These are phyloP conservation scores for Drosophila repletoides DNA, from an alignment of 1,140 invertebrate genomes.

Conservation along the genomic window DNA sequence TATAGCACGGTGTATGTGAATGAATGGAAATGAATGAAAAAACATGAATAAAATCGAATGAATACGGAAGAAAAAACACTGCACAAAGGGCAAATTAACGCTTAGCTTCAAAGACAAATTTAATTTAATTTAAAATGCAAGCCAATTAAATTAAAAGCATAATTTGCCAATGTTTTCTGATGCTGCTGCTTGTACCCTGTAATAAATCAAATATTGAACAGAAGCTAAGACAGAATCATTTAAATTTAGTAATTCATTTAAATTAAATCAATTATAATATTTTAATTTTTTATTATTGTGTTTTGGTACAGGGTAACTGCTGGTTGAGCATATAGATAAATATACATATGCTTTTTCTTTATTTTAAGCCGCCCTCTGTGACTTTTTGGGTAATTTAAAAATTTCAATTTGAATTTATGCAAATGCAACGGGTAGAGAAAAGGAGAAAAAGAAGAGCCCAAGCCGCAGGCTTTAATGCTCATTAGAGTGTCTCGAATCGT, in stretches of 20 bases:
- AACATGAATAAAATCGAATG: constrained; percentile 19
- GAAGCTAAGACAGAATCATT: no score
- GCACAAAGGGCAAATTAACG: constrained; percentile 29
- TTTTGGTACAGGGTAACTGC: background rate
- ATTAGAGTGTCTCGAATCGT: constrained; percentile 48
- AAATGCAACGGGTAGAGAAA: constrained; percentile 56
- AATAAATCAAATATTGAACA: no score
- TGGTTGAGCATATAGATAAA: no score
- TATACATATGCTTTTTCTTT: background rate
- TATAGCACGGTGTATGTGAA: background rate
- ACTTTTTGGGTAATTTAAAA: constrained; percentile 34
- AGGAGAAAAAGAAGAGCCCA: background rate
- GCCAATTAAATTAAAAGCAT: constrained; percentile 60
- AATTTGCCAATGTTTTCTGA: constrained; percentile 22
- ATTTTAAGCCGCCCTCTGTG: constrained; percentile 17
- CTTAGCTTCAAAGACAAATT: constrained; percentile 12
- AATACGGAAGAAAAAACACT: background rate
- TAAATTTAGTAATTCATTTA: no score
- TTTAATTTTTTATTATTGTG: no score
- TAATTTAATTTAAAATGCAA: constrained; percentile 57
- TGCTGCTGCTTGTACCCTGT: constrained; percentile 15
- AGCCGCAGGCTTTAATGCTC: constrained; percentile 69
- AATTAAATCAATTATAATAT: no score
- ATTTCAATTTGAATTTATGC: constrained; percentile 75
- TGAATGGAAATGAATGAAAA: no score